Evolutionary conservation across 92 coral and sea anemone genomes (phyloP).

Genomic region (Micromussa lordhowensis): DNA sequence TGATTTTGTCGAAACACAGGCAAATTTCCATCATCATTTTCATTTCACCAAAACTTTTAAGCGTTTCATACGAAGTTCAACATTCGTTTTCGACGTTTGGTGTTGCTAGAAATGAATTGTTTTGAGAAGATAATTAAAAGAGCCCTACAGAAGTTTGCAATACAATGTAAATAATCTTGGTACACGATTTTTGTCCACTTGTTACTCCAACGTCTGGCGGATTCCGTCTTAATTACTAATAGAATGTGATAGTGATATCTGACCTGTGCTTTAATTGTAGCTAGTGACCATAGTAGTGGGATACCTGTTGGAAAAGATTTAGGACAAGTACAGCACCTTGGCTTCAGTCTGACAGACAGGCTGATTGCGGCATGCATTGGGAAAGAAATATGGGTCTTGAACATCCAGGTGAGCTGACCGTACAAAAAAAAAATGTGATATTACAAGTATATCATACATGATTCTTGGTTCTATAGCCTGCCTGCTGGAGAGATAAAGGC

Average conservation of each 20-base stretch:
- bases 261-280: neutral
- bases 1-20: too few relatives aligned
- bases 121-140: too few relatives aligned
- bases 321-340: conserved; percentile 90
- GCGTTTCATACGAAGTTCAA: too few relatives aligned
- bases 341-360: conserved; percentile 79
- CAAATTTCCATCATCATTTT: too few relatives aligned
- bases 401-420: conserved; percentile 81
- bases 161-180: too few relatives aligned
- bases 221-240: neutral
- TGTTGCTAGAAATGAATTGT: too few relatives aligned
- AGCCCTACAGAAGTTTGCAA: too few relatives aligned
- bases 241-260: neutral
- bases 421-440: neutral
- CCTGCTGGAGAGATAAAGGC: neutral
- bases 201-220: too few relatives aligned
- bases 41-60: too few relatives aligned
- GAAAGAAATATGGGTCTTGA: conserved; percentile 93
- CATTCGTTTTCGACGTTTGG: too few relatives aligned
- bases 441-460: neutral
- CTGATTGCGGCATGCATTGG: conserved; percentile 84
- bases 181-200: too few relatives aligned
- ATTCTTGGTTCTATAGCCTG: neutral
- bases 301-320: conserved; percentile 87
- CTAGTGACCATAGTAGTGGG: conserved; percentile 48